Conservation (phyloP, 2,113 vertebrate species). For the Eulemur rufifrons region DNA sequence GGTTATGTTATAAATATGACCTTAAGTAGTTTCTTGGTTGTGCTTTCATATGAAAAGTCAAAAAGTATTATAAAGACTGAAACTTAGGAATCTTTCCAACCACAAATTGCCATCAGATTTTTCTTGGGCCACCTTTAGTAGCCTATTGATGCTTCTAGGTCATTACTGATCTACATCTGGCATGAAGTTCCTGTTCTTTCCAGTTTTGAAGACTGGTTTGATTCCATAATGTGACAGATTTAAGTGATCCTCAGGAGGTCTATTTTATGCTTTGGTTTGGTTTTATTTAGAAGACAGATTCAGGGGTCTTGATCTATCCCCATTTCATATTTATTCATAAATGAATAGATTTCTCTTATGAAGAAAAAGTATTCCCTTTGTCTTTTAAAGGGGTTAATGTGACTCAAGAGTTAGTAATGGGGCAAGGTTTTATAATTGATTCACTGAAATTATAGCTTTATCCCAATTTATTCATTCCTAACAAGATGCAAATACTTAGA, state of each 20-base stretch:
- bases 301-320: neutral
- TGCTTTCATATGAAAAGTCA: neutral
- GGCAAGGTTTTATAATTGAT: neutral
- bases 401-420: neutral
- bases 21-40: neutral
- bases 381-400: neutral
- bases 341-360: neutral
- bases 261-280: neutral
- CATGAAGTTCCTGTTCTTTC: neutral
- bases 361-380: neutral
- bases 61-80: neutral
- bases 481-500: neutral
- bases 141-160: neutral
- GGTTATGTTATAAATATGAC: neutral
- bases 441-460: neutral
- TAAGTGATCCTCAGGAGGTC: neutral
- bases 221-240: neutral
- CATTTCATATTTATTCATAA: constrained; percentile 28
- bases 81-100: neutral
- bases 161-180: neutral
- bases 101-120: neutral
- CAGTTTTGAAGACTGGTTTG: neutral
- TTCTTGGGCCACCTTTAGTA: neutral
- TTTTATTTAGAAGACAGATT: constrained; percentile 35
- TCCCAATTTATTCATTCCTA: neutral